Evolutionary conservation across 2,888 invertebrate species (phyloP), one percentile per base, ranked within the genome.

Genomic region (Sussaba pulchella): DNA sequence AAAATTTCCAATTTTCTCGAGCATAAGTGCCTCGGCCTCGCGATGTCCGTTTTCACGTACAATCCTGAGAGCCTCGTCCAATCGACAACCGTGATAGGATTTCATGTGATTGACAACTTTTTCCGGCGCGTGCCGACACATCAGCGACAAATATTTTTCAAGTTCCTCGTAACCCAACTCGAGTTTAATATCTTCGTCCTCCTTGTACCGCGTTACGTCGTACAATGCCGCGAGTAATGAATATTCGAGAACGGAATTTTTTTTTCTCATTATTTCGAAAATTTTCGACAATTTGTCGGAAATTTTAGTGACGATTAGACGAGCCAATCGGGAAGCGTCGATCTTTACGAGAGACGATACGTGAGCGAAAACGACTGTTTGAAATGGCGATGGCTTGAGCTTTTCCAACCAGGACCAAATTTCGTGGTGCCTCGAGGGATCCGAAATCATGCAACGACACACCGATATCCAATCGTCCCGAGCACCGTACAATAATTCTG

Each of bases 1-100:
- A 89, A 95, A 95, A 90, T 96, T 95, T 10, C 96, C 96, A 81
- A 95, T 94, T 89, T 95, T 95, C 91, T 97, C 97, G 82, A 97
- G 93, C 69, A 97, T 93, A 85, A 95, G 95, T 14, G 96, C 96
- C 64, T 95, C 95, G 0, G 96, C 95, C 82, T 95, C 94, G 70
- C 94, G 93, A 39, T 95, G 93, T 75, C 94, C 93, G 88, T 95
- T 93, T 83, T 94, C 93, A 82, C 94, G 93, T 54, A 95, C 95
- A 79, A 96, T 95, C 91, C 94, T 92, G 59, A 95, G 91, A 21
- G 96, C 95, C 84, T 94, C 93, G 78, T 96, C 95, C 61, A 95
- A 92, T 66, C 95, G 93, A 89, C 96, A 96, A 14, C 91, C 91
- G 71, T 91, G 89, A 31, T 87, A 74, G 8, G 90, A 91, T 78